Evolutionary conservation across 2,888 invertebrate genomes (phyloP).

Genomic region (Eupithecia subumbrata): DNA sequence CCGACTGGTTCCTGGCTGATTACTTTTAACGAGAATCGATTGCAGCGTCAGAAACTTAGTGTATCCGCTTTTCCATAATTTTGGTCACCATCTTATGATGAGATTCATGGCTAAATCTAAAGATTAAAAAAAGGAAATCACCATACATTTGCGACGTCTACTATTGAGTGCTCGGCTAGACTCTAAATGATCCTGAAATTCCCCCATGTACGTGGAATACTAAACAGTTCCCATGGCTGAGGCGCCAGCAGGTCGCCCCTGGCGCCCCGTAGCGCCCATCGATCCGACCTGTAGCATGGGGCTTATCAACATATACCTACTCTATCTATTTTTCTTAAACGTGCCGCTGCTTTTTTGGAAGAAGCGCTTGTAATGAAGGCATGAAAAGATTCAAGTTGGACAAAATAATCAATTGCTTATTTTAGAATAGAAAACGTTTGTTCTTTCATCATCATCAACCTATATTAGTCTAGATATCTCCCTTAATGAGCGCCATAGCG

Average conservation of each 20-base stretch:
- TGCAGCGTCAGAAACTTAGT: background rate
- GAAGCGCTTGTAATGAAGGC: background rate
- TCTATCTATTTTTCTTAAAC: background rate
- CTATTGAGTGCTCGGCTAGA: background rate
- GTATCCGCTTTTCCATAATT: background rate
- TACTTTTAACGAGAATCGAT: background rate
- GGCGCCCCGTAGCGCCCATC: background rate
- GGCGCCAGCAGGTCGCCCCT: constrained; percentile 5
- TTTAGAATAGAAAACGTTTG: no score
- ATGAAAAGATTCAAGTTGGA: background rate
- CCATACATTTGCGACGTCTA: background rate
- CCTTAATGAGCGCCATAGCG: no score
- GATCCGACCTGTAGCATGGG: constrained; percentile 8
- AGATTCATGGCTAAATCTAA: background rate
- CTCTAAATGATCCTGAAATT: background rate
- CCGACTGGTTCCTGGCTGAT: background rate
- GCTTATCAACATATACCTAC: background rate
- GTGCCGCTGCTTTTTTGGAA: background rate
- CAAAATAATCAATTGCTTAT: background rate
- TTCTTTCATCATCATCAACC: no score
- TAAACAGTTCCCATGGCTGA: background rate
- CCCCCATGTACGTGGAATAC: background rate
- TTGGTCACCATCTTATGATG: background rate
- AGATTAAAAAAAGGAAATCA: background rate
- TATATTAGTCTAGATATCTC: no score